A percentile compares a stretch with the other conserved stretches of the same genome.
Conservation (phyloP, 2,113 vertebrate genomes). For the Cephalophus harveyi region DNA sequence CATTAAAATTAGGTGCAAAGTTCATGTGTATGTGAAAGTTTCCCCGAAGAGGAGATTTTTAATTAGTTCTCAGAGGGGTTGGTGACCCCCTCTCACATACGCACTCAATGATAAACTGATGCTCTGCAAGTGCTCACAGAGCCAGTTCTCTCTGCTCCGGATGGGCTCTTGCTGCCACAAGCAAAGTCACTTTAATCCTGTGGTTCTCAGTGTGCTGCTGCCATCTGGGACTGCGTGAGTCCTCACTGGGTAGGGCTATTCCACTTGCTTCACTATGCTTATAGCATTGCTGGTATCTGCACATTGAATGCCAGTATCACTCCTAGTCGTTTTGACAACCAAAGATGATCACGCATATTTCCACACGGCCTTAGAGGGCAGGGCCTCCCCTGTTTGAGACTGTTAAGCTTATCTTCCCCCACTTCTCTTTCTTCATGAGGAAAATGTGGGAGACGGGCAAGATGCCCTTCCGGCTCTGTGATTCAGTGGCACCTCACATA, state of each 20-base stretch:
- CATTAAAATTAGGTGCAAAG: background rate
- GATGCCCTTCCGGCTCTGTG: background rate
- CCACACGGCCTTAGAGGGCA: background rate
- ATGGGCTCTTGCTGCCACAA: background rate
- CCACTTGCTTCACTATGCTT: too few species aligned
- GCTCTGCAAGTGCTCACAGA: background rate
- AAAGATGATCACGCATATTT: background rate
- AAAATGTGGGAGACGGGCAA: background rate
- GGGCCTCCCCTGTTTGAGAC: background rate
- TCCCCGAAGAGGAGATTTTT: background rate
- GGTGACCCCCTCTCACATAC: background rate
- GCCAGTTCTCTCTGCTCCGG: background rate
- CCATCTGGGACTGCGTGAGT: background rate
- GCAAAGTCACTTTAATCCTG: background rate
- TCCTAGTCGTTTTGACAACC: background rate
- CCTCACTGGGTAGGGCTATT: background rate
- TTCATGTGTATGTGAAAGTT: background rate
- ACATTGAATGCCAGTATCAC: background rate
- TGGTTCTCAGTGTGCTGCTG: background rate
- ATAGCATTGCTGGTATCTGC: background rate
- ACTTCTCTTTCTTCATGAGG: background rate
- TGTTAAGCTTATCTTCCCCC: background rate
- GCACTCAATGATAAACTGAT: background rate
- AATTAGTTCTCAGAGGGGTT: background rate
- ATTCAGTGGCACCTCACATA: background rate